Conservation (phyloP, 2,113 vertebrate species). For the Callospermophilus lateralis region DNA sequence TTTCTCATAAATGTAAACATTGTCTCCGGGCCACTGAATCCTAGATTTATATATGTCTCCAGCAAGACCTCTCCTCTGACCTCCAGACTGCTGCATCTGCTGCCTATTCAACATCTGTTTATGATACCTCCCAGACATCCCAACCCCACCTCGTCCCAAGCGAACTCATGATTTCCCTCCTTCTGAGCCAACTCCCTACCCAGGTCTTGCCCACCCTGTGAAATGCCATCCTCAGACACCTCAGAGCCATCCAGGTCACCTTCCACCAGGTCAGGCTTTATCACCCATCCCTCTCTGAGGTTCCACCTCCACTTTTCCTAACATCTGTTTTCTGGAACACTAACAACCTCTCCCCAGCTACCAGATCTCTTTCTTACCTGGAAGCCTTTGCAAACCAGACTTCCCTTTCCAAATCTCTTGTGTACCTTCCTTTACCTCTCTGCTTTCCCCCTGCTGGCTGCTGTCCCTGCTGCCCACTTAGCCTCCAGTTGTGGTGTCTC, state of each 20-base stretch:
- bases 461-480: neutral
- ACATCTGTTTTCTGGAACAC: neutral
- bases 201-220: neutral
- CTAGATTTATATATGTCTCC: neutral
- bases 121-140: neutral
- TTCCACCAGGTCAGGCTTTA: neutral
- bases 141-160: neutral
- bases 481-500: too few relatives aligned
- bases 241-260: neutral
- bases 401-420: neutral
- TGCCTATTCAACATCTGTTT: neutral
- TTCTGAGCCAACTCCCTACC: neutral
- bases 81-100: neutral
- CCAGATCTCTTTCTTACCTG: neutral
- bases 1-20: slow-evolving; percentile 30
- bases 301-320: neutral
- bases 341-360: neutral
- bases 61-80: slow-evolving; percentile 21
- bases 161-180: neutral
- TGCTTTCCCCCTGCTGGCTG: too few relatives aligned
- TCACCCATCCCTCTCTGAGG: neutral
- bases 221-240: neutral
- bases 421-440: neutral
- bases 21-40: neutral
- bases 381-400: neutral